Evolutionary conservation across 2,888 invertebrate genomes (phyloP).

Genomic region (Scrobipalpa costella): DNA sequence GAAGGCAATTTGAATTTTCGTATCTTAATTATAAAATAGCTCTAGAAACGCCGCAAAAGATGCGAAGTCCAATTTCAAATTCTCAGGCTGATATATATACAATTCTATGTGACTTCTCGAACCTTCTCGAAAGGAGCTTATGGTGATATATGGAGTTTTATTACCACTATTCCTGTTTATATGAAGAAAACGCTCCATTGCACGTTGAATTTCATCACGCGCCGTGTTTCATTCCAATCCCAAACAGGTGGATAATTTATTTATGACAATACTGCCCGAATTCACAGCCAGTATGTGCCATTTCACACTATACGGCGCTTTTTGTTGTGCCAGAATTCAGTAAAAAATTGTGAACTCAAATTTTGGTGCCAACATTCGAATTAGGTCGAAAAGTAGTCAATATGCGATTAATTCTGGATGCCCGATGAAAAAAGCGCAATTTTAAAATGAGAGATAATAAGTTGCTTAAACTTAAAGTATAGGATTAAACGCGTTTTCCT

Average conservation of each 20-base stretch:
- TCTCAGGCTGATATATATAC: no score
- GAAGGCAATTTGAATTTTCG: background rate
- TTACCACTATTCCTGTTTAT: slow-evolving; percentile 11
- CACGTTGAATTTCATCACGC: slow-evolving; percentile 22
- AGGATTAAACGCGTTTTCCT: no score
- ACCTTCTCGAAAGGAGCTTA: slow-evolving; percentile 2
- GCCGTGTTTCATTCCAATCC: slow-evolving; percentile 23
- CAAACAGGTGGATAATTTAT: slow-evolving; percentile 23
- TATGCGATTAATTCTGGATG: no score
- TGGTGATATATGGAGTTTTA: slow-evolving; percentile 8
- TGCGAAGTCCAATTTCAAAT: no score
- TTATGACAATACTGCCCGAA: slow-evolving; percentile 22
- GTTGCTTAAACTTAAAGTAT: no score
- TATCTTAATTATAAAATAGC: background rate
- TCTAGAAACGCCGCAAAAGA: no score
- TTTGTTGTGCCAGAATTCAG: background rate
- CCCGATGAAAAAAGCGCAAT: no score
- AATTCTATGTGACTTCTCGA: background rate
- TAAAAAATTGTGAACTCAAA: no score
- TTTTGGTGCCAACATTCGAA: no score
- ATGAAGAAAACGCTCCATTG: slow-evolving; percentile 1
- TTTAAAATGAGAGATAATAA: no score
- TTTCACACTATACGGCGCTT: background rate
- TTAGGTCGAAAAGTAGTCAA: no score
- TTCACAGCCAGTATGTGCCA: slow-evolving; percentile 18